Evolutionary conservation across 2,113 vertebrate genomes (phyloP), one percentile per base, ranked within the genome.

Genomic region (Phylloscopus trochiloides): DNA sequence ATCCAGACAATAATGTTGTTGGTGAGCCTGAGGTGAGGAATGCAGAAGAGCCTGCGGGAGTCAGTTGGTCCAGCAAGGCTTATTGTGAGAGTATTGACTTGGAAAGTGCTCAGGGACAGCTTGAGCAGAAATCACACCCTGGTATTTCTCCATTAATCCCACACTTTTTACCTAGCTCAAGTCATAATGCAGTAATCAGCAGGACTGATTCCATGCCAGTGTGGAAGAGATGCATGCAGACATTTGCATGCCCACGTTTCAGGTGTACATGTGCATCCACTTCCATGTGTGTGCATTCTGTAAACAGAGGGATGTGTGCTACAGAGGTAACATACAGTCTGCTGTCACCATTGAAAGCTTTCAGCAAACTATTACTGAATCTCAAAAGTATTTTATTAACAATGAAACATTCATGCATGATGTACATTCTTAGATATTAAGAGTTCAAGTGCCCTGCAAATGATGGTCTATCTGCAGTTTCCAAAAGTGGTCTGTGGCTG

Each of bases 61-160:
- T 75, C 71, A 72, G 67, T 42, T 40, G 73, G 70, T 34, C 74
- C 57, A 31, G 72, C 67, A 31, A 52, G 45, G 63, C 26, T 86
- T n/a, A 12, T 38, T 59, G 65, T 36, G 75, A 65, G 32, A 7
- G 43, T 9, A 47, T 70, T 47, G 71, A 38, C 74, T 91, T n/a
- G 79, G 93, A 21, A 87, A 91, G 81, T 62, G 86, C 65, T 59
- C 55, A 22, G 61, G n/a, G 88, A n/a, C 88, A 83, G 63, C 65
- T 45, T 40, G 67, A 24, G 17, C 54, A 65, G 36, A 16, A 31
- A 72, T n/a, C 45, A 31, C 21, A 42, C 50, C 16, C 5, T 0
- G 12, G 36, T 28, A 6, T 72, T 65, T 76, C 38, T 73, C 74
- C 12, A 8, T 54, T 34, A 73, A 63, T 29, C 36, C 29, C 28